These are phyloP conservation scores for Lepidostoma basale DNA, from an alignment of 1,140 invertebrate species.

Conservation along the genomic window DNA sequence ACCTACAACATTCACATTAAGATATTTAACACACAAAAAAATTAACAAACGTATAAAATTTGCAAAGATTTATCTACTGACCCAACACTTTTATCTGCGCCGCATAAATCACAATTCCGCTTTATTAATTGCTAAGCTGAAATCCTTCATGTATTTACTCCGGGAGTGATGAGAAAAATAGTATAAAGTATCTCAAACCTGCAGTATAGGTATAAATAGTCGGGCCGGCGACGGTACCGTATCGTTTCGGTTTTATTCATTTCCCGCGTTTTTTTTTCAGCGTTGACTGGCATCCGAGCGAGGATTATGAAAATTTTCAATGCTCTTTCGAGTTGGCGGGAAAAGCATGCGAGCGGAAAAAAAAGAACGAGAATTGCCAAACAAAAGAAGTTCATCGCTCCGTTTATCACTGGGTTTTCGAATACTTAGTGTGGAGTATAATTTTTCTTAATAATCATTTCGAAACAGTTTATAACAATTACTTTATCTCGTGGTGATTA, in stretches of 20 bases:
- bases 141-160: not conserved
- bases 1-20: not conserved
- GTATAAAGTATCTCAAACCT: not conserved
- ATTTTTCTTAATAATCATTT: too few species aligned
- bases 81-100: constrained; percentile 13
- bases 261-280: not conserved
- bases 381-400: constrained; percentile 17
- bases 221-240: not conserved
- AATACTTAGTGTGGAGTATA: too few species aligned
- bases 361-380: too few species aligned
- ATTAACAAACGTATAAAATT: not conserved
- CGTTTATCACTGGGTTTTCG: not conserved
- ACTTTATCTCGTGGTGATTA: too few species aligned
- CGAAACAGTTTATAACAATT: too few species aligned
- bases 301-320: constrained; percentile 5
- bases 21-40: not conserved
- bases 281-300: not conserved
- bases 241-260: not conserved
- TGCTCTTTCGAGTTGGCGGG: constrained; percentile 5
- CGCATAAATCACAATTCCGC: constrained; percentile 3
- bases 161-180: constrained; percentile 4
- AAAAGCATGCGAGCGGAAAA: not conserved
- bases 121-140: constrained; percentile 13
- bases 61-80: not conserved
- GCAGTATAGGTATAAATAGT: not conserved